Percentiles rank a stretch among this genome's conserved stretches.
phyloP scores from a whole-genome alignment of 2,888 invertebrate genomes.

The Acanthosoma haemorrhoidale region DNA sequence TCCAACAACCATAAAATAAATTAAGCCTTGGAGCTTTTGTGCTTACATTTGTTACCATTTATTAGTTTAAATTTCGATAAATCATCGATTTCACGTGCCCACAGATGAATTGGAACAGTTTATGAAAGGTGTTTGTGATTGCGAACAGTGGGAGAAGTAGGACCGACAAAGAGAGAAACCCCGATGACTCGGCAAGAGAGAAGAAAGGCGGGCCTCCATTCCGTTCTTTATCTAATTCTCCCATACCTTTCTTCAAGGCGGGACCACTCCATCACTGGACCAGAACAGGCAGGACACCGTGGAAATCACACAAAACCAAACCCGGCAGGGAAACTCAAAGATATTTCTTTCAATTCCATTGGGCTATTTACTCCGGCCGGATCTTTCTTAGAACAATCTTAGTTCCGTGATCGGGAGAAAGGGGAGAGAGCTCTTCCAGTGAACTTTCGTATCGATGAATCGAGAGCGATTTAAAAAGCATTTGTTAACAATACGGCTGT shows the following conservation, averaged over 20 bases:
- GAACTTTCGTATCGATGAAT: no score
- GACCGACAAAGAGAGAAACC: conserved; percentile 22
- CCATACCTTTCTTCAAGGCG: conserved; percentile 10
- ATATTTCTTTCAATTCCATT: not conserved
- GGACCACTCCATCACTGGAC: not conserved
- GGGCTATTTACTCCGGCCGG: conserved; percentile 13
- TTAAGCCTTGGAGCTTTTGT: no score
- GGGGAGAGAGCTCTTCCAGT: not conserved
- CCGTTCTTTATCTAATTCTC: conserved; percentile 20
- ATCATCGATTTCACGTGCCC: no score
- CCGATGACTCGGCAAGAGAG: conserved; percentile 3
- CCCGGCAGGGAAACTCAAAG: not conserved
- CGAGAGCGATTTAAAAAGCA: not conserved
- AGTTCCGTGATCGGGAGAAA: conserved; percentile 4
- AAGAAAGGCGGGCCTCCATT: not conserved
- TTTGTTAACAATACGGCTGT: no score
- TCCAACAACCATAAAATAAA: no score
- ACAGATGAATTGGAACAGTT: no score
- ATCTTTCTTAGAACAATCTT: conserved; percentile 22
- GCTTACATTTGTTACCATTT: no score
- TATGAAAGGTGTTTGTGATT: conserved; percentile 10
- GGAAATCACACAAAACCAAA: conserved; percentile 6
- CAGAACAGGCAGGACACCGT: conserved; percentile 11
- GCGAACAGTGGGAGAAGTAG: not conserved
- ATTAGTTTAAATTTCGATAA: no score